Base-by-base conservation (phyloP, 2,888 invertebrate genomes). In the Rotaria macrura region DNA sequence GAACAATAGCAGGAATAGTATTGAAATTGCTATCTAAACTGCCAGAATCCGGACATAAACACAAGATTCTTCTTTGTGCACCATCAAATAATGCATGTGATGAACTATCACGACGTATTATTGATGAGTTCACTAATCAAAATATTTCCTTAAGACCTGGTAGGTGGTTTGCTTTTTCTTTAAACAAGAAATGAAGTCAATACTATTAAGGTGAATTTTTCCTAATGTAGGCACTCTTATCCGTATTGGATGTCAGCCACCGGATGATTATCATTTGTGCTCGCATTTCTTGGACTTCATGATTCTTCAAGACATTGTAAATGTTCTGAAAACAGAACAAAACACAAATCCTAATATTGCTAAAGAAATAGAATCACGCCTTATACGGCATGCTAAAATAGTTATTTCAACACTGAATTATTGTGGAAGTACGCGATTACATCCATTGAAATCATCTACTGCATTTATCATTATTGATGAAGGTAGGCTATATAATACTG, bases 11-110 rank as follows among this genome's bases (percentile, higher is more conserved):
- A 6, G 94, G 94, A 87, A 92, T 95, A 85, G 92, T 95, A 0
- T 43, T 79, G 25, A 79, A 79, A 79, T 12, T 79, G 43, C n/a
- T 79, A 25, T 17, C 79, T 25, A 79, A 72, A 38, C n/a, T 72
- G 23, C 17, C 38, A 14, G 23, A 79, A 40, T 43, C 14, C 25
- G 90, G 90, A 47, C 87, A 87, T 23, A 83, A 87, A 88, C 89
- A 89, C 17, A 90, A 91, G 87, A 93, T 96, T 86, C 91, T 96
- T 47, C 92, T 96, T 54, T 94, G 95, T 89, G 94, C 96, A 0
- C 95, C 95, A 40, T 95, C 95, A 72, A 95, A 96, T 91, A 94
- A 94, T 0, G 95, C 95, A 0, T 93, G 96, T 14, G 96, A 96
- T 91, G 94, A 94, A 89, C 92, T 96, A 6, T 93, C 94, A 6